A percentile compares a stretch with the other conserved stretches of the same genome.
These are phyloP conservation scores for Cyanistes caeruleus DNA, from an alignment of 2,113 vertebrate species.

Conservation along the genomic window DNA sequence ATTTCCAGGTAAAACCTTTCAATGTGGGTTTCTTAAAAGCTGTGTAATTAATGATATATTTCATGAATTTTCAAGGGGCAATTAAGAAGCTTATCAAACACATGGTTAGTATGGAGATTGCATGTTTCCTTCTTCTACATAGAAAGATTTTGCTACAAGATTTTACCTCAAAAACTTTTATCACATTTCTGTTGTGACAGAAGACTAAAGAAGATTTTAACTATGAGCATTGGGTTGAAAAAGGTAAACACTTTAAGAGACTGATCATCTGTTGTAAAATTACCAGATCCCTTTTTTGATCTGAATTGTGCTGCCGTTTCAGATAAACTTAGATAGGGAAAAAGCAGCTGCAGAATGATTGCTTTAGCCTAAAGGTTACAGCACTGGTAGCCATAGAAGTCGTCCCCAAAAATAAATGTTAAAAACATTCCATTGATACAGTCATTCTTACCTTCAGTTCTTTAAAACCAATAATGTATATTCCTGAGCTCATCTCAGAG, in stretches of 20 bases:
- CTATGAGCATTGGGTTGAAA: not conserved
- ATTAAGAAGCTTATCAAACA: not conserved
- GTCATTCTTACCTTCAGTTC: not conserved
- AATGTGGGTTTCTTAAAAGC: not conserved
- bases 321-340: not conserved
- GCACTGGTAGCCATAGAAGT: not conserved
- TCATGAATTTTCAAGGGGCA: not conserved
- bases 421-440: not conserved
- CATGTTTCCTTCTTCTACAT: not conserved
- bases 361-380: not conserved
- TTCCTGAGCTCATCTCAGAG: not conserved
- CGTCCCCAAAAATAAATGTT: not conserved
- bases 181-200: not conserved
- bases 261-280: not conserved
- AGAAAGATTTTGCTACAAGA: not conserved
- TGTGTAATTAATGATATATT: not conserved
- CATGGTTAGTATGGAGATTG: fast-evolving
- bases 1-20: not conserved
- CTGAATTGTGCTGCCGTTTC: not conserved
- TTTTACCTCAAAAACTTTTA: not conserved
- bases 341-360: not conserved
- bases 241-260: not conserved
- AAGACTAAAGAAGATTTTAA: not conserved
- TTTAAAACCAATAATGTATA: not conserved
- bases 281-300: not conserved